Evolutionary conservation across 1,140 invertebrate genomes (phyloP).

Genomic region (Conus betulinus): DNA sequence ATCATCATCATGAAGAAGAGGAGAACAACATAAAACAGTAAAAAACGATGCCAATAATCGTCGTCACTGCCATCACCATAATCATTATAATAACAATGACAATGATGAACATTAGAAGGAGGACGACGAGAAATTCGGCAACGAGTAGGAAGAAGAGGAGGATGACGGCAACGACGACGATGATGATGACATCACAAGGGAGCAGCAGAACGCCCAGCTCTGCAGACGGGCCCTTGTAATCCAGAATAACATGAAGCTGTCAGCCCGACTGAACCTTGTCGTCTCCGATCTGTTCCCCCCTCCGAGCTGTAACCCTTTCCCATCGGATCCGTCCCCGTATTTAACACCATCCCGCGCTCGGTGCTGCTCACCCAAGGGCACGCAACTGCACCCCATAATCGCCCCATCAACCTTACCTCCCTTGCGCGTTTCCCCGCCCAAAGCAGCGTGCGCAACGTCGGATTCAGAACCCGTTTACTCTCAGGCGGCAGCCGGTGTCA

Average conservation of each 20-base stretch:
- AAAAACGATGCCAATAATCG: too few relatives aligned
- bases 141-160: too few relatives aligned
- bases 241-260: too few relatives aligned
- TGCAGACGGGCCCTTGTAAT: too few relatives aligned
- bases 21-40: background rate
- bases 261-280: background rate
- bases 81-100: too few relatives aligned
- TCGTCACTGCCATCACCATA: too few relatives aligned
- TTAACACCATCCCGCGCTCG: background rate
- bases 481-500: background rate
- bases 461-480: background rate
- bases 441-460: background rate
- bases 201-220: too few relatives aligned
- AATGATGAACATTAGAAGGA: too few relatives aligned
- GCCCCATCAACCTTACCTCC: slow-evolving; percentile 11
- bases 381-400: slow-evolving; percentile 24
- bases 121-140: too few relatives aligned
- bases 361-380: slow-evolving; percentile 18
- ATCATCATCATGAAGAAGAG: background rate
- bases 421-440: background rate
- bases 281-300: background rate
- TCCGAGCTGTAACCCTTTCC: background rate
- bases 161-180: too few relatives aligned
- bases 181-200: too few relatives aligned
- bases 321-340: background rate